phyloP scores from a whole-genome alignment of 2,888 invertebrate genomes.

The Lithophane socia region DNA sequence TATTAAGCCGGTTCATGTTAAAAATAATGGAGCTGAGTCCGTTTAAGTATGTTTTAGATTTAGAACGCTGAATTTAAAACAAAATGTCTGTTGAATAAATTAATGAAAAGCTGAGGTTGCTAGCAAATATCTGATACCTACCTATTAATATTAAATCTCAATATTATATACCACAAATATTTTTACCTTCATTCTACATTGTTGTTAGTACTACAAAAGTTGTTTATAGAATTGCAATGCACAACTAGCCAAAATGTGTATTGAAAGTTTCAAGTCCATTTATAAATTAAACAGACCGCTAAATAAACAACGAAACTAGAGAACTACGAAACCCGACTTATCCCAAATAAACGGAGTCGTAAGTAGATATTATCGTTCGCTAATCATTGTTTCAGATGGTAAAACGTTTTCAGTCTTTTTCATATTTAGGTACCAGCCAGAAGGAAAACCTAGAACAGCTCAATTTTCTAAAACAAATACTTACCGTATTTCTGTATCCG shows the following conservation, averaged over 20 bases:
- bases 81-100: slow-evolving; percentile 3
- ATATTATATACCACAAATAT: neutral
- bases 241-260: neutral
- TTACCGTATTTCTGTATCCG: neutral
- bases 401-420: neutral
- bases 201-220: neutral
- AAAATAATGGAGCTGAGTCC: slow-evolving; percentile 22
- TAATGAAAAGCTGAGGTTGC: neutral
- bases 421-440: too few relatives aligned
- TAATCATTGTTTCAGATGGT: neutral
- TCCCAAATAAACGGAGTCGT: neutral
- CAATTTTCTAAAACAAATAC: neutral
- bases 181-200: neutral
- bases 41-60: slow-evolving; percentile 12
- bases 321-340: neutral
- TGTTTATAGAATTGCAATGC: neutral
- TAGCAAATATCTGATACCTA: neutral
- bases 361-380: neutral
- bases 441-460: neutral
- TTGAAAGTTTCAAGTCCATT: neutral
- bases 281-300: neutral
- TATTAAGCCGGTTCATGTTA: slow-evolving; percentile 43
- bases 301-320: neutral
- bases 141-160: neutral
- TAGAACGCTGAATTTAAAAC: neutral